These are phyloP conservation scores for Neoscelio sp. DNA, from an alignment of 2,888 invertebrate species.

Conservation along the genomic window DNA sequence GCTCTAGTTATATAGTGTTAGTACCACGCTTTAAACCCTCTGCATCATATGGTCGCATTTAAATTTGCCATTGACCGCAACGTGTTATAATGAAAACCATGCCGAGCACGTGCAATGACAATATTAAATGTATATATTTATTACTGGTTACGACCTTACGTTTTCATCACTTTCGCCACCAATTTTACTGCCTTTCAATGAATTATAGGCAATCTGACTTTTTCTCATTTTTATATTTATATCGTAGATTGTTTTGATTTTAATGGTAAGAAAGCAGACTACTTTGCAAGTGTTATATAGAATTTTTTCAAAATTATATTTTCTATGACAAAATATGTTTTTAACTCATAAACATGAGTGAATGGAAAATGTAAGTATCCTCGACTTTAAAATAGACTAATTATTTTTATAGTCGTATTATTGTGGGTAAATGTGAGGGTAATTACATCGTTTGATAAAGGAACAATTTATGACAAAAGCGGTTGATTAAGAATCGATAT, in stretches of 20 bases:
- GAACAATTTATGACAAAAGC: slow-evolving; percentile 50
- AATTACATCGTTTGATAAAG: slow-evolving; percentile 40
- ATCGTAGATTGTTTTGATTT: too few species aligned
- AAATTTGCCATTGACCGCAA: slow-evolving; percentile 77
- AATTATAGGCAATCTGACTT: too few species aligned
- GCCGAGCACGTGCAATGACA: slow-evolving; percentile 54
- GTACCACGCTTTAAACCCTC: slow-evolving; percentile 75
- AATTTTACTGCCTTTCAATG: neutral
- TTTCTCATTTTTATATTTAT: too few species aligned
- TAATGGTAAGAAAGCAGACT: too few species aligned
- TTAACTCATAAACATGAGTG: too few species aligned
- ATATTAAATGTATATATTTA: slow-evolving; percentile 56
- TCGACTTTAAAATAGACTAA: too few species aligned
- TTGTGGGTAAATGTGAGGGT: slow-evolving; percentile 11
- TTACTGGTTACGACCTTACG: slow-evolving; percentile 21
- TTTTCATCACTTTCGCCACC: slow-evolving; percentile 30
- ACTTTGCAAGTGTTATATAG: too few species aligned
- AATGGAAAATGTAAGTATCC: too few species aligned
- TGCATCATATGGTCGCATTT: slow-evolving; percentile 80
- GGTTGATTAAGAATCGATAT: slow-evolving; percentile 67
- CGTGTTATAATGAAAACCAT: slow-evolving; percentile 70
- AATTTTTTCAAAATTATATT: too few species aligned
- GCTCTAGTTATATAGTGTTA: slow-evolving; percentile 58
- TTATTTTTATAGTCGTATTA: slow-evolving; percentile 10
- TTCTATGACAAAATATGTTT: too few species aligned